Conservation (phyloP, 2,113 vertebrate genomes). For the Solea senegalensis region DNA sequence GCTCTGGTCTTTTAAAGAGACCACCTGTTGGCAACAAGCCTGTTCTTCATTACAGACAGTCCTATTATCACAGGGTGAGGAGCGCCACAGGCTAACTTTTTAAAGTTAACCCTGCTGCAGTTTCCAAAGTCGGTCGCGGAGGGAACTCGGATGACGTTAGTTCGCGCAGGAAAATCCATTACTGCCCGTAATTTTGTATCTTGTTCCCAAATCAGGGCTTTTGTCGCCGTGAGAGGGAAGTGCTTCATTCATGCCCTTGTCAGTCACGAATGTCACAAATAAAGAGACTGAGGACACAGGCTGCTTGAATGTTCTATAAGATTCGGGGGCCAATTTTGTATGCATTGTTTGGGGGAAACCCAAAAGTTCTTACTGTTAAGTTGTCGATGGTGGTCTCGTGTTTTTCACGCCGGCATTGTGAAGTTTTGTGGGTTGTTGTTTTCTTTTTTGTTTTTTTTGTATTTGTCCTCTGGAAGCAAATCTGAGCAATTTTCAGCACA, state of each 20-base stretch:
- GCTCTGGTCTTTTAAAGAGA: slow-evolving; percentile 95
- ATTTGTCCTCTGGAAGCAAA: slow-evolving; percentile 16
- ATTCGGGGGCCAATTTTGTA: slow-evolving; percentile 33
- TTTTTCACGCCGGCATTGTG: slow-evolving; percentile 19
- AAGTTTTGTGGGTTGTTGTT: neutral
- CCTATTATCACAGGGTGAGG: slow-evolving; percentile 84
- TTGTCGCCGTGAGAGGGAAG: slow-evolving; percentile 42
- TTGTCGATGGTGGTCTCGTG: slow-evolving; percentile 28
- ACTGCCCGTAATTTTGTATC: slow-evolving; percentile 52
- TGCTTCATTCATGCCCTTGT: slow-evolving; percentile 56
- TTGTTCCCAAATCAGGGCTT: slow-evolving; percentile 44
- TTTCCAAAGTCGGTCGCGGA: slow-evolving; percentile 81
- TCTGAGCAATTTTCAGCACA: slow-evolving; percentile 43
- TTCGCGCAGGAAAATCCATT: slow-evolving; percentile 38
- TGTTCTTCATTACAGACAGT: slow-evolving; percentile 95
- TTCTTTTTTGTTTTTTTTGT: slow-evolving; percentile 1
- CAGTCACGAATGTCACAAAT: slow-evolving; percentile 58
- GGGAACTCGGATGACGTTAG: slow-evolving; percentile 56
- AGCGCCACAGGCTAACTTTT: slow-evolving; percentile 80
- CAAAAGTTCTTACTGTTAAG: slow-evolving; percentile 32
- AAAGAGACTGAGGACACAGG: slow-evolving; percentile 21
- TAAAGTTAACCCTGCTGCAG: slow-evolving; percentile 80
- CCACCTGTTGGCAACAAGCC: slow-evolving; percentile 96
- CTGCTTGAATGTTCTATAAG: slow-evolving; percentile 33
- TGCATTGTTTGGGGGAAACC: slow-evolving; percentile 21